Conservation (phyloP, 2,797 vertebrate genomes). For the Serranus cabrilla region DNA sequence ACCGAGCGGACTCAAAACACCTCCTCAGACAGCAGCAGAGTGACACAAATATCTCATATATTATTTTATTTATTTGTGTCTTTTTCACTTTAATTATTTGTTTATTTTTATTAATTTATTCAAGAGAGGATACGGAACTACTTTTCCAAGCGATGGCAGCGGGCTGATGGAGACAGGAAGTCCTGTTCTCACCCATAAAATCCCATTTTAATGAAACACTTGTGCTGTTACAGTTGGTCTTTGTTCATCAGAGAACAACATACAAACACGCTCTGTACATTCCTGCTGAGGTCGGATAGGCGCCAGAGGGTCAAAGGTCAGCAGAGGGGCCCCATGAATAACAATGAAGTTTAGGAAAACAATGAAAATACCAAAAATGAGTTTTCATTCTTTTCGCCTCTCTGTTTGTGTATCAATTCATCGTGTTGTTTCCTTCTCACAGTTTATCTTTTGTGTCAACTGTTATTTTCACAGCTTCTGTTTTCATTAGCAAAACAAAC, state of each 20-base stretch:
- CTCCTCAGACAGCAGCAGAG: not conserved
- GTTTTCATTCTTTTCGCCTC: not conserved
- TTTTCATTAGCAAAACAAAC: not conserved
- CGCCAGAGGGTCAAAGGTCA: slow-evolving; percentile 16
- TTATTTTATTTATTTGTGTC: not conserved
- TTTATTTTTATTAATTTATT: no score
- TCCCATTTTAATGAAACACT: not conserved
- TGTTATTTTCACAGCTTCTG: not conserved
- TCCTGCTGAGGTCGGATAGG: slow-evolving; percentile 22
- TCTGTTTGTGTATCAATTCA: not conserved
- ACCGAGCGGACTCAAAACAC: not conserved
- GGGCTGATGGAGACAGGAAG: not conserved
- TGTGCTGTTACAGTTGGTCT: not conserved
- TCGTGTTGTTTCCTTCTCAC: not conserved
- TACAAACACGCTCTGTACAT: slow-evolving; percentile 6
- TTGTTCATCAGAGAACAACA: slow-evolving; percentile 10
- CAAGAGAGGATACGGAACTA: not conserved
- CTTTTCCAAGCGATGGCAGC: not conserved
- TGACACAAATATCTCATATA: not conserved
- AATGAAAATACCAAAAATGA: not conserved
- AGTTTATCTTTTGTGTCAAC: not conserved
- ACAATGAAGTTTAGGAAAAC: slow-evolving; percentile 8
- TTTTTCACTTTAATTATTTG: not conserved
- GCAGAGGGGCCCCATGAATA: slow-evolving; percentile 9
- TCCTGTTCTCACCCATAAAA: not conserved